A percentile compares a stretch with the other conserved stretches of the same genome.
phyloP scores from a whole-genome alignment of 2,113 vertebrate species.

The Raja brachyura region DNA sequence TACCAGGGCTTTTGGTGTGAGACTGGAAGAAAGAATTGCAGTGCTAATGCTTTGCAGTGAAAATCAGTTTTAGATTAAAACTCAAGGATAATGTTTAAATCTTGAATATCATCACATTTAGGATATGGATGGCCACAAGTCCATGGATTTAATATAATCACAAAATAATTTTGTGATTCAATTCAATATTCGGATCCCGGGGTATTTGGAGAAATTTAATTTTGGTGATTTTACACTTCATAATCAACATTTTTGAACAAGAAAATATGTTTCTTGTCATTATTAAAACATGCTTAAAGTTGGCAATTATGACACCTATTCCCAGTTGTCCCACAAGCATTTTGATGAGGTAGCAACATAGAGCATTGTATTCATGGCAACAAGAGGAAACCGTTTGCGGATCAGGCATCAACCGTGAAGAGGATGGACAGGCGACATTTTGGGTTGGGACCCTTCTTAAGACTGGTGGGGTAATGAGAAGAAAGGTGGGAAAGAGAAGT shows the following conservation, averaged over 20 bases:
- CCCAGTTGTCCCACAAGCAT: not conserved
- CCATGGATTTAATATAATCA: not conserved
- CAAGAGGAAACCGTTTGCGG: no score
- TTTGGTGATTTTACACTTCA: not conserved
- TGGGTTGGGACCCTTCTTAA: no score
- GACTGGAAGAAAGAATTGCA: not conserved
- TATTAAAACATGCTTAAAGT: not conserved
- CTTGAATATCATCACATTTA: not conserved
- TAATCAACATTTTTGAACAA: not conserved
- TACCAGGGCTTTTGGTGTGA: not conserved
- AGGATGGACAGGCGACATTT: no score
- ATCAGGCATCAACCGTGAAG: no score
- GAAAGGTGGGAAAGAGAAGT: no score
- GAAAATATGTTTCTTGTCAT: no score
- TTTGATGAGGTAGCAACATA: no score
- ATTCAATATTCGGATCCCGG: not conserved
- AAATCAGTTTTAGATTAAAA: not conserved
- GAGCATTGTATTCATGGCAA: not conserved
- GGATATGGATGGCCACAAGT: not conserved
- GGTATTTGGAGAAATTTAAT: not conserved
- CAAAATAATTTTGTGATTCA: not conserved
- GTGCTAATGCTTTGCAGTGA: not conserved
- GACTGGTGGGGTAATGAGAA: no score
- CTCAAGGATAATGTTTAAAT: not conserved
- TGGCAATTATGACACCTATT: not conserved